These are phyloP conservation scores for Cataglyphis albicans DNA, from an alignment of 2,888 invertebrate genomes.

Conservation along the genomic window DNA sequence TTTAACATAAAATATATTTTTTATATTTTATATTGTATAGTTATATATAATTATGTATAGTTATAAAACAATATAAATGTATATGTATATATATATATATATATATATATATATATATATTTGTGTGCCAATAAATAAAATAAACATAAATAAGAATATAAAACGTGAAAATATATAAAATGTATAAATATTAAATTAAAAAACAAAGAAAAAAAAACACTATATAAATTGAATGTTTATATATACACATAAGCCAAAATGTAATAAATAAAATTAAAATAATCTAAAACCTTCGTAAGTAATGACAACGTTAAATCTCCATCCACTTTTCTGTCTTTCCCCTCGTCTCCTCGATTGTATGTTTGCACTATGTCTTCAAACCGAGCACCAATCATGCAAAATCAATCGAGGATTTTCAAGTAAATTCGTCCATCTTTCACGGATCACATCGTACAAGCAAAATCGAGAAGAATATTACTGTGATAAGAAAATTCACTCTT, in stretches of 20 bases:
- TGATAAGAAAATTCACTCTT: slow-evolving; percentile 59
- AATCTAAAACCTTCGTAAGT: slow-evolving; percentile 31
- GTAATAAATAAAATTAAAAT: slow-evolving; percentile 15
- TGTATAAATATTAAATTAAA: neutral
- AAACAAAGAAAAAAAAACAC: neutral
- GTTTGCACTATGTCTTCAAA: neutral
- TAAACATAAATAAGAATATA: neutral
- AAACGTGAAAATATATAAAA: neutral
- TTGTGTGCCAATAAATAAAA: neutral
- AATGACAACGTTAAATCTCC: slow-evolving; percentile 36
- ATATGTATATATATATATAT: neutral
- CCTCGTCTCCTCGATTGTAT: slow-evolving; percentile 8
- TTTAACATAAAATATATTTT: neutral
- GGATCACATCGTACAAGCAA: slow-evolving; percentile 3
- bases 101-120: neutral
- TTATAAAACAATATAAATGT: neutral
- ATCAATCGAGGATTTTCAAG: slow-evolving; percentile 17
- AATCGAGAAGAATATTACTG: slow-evolving; percentile 32
- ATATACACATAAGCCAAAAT: neutral
- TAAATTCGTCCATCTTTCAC: slow-evolving; percentile 46
- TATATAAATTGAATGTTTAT: neutral
- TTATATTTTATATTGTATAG: neutral
- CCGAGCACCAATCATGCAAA: neutral
- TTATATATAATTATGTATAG: neutral
- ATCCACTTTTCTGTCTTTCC: slow-evolving; percentile 22